These are phyloP conservation scores for Zaprionus gabonicus DNA, from an alignment of 1,140 invertebrate genomes.

Conservation along the genomic window DNA sequence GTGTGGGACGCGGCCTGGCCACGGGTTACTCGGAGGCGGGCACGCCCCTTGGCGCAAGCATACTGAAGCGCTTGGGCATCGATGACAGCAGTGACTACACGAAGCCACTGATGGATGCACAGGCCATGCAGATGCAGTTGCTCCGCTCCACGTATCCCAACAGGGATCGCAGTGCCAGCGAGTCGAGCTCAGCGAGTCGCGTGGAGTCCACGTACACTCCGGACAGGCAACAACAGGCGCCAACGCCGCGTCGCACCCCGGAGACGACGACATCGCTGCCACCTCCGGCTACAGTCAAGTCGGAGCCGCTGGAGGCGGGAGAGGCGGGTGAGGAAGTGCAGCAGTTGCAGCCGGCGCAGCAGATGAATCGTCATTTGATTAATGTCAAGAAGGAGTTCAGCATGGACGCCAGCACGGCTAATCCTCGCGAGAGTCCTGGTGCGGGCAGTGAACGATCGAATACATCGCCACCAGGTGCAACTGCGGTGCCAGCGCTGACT, in stretches of 20 bases:
- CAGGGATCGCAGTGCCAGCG: slow-evolving; percentile 92
- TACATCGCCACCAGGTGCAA: slow-evolving; percentile 87
- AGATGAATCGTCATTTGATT: slow-evolving; percentile 57
- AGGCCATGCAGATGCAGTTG: slow-evolving; percentile 94
- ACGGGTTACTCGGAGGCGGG: slow-evolving; percentile 80
- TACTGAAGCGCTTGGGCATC: slow-evolving; percentile 95
- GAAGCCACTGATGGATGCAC: slow-evolving; percentile 94
- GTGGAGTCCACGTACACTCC: slow-evolving; percentile 90
- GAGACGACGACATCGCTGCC: slow-evolving; percentile 84
- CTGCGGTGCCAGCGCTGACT: slow-evolving; percentile 52
- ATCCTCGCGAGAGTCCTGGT: slow-evolving; percentile 85
- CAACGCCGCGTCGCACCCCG: slow-evolving; percentile 90
- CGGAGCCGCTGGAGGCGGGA: slow-evolving; percentile 60
- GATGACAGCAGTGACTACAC: slow-evolving; percentile 97
- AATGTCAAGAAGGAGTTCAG: slow-evolving; percentile 81
- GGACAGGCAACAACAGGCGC: slow-evolving; percentile 88
- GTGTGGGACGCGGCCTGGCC: slow-evolving; percentile 85
- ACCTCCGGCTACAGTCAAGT: slow-evolving; percentile 56
- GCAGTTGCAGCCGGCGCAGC: slow-evolving; percentile 1
- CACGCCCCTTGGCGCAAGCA: slow-evolving; percentile 93
- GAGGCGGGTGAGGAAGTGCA: slow-evolving; percentile 43
- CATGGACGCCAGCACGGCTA: slow-evolving; percentile 45
- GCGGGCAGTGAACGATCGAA: slow-evolving; percentile 89
- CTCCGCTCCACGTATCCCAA: slow-evolving; percentile 88
- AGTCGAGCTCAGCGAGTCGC: slow-evolving; percentile 93